A percentile compares a stretch with the other conserved stretches of the same genome.
phyloP scores from a whole-genome alignment of 2,113 vertebrate genomes.

The Speoplatyrhinus poulsoni region DNA sequence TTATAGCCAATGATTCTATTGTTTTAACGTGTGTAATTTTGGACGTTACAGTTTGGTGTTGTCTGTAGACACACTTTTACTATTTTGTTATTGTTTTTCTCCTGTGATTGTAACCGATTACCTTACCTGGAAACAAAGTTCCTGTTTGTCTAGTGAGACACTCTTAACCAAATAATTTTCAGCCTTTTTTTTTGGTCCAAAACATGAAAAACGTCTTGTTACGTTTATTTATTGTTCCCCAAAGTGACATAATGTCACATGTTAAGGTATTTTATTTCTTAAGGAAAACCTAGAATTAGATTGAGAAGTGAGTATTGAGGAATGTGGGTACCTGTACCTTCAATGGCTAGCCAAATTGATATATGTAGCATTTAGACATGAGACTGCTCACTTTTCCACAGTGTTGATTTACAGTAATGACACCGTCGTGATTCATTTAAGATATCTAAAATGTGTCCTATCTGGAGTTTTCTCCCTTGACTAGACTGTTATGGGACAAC shows the following conservation, averaged over 20 bases:
- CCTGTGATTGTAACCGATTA: conserved; percentile 24
- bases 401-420: conserved; percentile 33
- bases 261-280: background rate
- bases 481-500: conserved; percentile 45
- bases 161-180: conserved; percentile 36
- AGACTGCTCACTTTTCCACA: conserved; percentile 36
- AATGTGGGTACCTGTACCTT: background rate
- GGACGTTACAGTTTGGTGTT: conserved; percentile 10
- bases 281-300: conserved; percentile 1
- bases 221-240: conserved; percentile 9
- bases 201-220: background rate
- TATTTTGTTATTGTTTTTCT: conserved; percentile 31
- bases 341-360: conserved; percentile 25
- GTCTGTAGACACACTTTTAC: conserved; percentile 23
- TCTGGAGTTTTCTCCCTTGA: conserved; percentile 56
- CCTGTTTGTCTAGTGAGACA: conserved; percentile 29
- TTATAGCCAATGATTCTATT: conserved; percentile 25
- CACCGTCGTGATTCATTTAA: background rate
- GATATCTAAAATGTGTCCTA: conserved; percentile 23
- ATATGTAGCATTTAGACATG: conserved; percentile 64
- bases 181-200: background rate
- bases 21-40: conserved; percentile 25
- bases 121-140: conserved; percentile 19
- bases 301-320: background rate
- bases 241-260: conserved; percentile 20